Evolutionary conservation across 1,140 invertebrate species (phyloP).

Genomic region (Diuraphis noxia): DNA sequence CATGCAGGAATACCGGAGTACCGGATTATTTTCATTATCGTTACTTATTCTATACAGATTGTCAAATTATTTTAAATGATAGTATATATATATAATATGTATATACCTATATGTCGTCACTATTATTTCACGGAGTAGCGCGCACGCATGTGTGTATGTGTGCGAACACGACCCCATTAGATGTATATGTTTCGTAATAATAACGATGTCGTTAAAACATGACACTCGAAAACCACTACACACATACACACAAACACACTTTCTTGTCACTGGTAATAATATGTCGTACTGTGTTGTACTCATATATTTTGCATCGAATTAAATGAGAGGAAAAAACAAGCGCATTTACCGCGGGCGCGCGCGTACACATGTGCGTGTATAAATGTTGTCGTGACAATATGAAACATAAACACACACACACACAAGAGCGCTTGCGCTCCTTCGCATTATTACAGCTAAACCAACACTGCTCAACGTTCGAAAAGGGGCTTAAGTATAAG

Average conservation of each 20-base stretch:
- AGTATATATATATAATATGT: neutral
- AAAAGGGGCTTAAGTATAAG: neutral
- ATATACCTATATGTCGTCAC: neutral
- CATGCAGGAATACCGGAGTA: neutral
- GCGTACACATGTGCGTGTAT: neutral
- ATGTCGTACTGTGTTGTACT: neutral
- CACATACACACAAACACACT: neutral
- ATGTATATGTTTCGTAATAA: slow-evolving; percentile 1
- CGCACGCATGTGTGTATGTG: neutral
- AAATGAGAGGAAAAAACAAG: slow-evolving; percentile 5
- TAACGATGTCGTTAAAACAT: slow-evolving; percentile 27
- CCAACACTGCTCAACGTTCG: neutral
- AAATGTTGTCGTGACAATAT: neutral
- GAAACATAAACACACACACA: neutral
- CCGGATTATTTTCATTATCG: neutral
- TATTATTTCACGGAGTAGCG: neutral
- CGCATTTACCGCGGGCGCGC: neutral
- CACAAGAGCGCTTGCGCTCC: no score
- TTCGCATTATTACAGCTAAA: neutral
- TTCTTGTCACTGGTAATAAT: slow-evolving; percentile 25
- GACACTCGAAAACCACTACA: slow-evolving; percentile 17
- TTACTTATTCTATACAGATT: neutral
- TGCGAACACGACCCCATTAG: slow-evolving; percentile 6
- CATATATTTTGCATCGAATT: neutral
- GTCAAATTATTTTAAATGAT: neutral